Base-by-base conservation (phyloP, 1,140 invertebrate genomes). In the Drosophila cardini region DNA sequence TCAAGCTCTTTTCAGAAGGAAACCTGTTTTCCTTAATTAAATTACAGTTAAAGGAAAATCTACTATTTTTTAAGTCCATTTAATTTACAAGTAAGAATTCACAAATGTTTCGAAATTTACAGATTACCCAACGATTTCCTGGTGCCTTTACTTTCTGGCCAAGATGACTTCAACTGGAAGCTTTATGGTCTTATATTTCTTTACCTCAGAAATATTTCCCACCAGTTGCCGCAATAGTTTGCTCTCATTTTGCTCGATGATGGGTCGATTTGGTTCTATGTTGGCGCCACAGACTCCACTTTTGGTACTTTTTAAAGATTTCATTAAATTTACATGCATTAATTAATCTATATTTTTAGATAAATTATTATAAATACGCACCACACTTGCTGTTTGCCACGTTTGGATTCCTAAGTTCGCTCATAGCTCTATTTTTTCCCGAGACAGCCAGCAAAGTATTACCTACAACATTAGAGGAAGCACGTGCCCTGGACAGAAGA, bases 191-290 rank as follows among this genome's bases (percentile, higher is more conserved):
- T 87, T 95, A 15, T 96, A 95, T 91, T 93, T 96, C 67, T 95
- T 95, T 76, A 95, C 95, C 2, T 93, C 95, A 10, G 96, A 96
- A 92, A 92, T 96, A 85, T 96, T 96, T 83, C 95, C 96, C 7
- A 96, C 95, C 4, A 93, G 92, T 45, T 91, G 94, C 62, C 93
- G 95, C 56, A 94, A 94, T 65, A 94, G 95, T 15, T 91, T 95
- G 18, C 93, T 96, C 21, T 95, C 92, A 52, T 94, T 93, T 62
- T 95, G 95, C 79, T 96, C 95, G 30, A 95, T 96, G 90, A 92
- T 96, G 50, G 96, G 95, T 18, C 92, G 95, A 36, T 84, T 95
- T 64, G 96, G 96, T 4, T 95, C 95, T n/a, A 95, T 96, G 91
- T 89, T 96, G 30, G 95, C 96, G 21, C 96, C 96, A 89, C 94